Evolutionary conservation across 2,888 invertebrate species (phyloP), one percentile per base, ranked within the genome.

Genomic region (Lasioglossum lativentre): DNA sequence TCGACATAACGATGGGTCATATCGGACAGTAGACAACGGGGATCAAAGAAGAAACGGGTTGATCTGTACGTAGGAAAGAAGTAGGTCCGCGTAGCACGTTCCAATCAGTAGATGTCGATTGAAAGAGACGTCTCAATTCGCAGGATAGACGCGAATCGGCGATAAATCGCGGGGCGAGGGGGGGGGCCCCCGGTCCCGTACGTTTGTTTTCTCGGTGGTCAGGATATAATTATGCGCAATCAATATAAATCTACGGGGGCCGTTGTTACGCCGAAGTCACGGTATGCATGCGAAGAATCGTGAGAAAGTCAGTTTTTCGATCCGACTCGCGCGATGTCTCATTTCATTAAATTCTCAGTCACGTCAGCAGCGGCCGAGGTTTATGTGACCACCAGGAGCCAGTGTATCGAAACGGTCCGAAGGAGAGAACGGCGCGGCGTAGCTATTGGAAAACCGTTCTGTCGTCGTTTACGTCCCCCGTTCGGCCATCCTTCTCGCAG

Each of bases 301-400:
- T 94, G 94, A 93, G 94, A 94, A 94, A 93, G 92, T 92, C 86
- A 82, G 88, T 93, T 92, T 93, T 92, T 91, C 90, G 91, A 91
- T 88, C 89, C 89, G 87, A 86, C 90, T 90, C 85, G 88, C 88
- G 88, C 89, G 86, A 88, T 88, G 88, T 89, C 89, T 87, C 87
- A 87, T 90, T 90, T 93, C 92, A 93, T 93, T 93, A 92, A 92
- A 92, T 92, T 89, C 89, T 92, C 91, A 91, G 93, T 93, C 94
- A 93, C 94, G 94, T 94, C 90, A 91, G 81, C 86, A 82, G 78
- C 82, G 88, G 77, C 82, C 89, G 74, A 85, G 89, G 89, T 90
- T 90, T 90, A 90, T 89, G 88, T 78, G 86, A 86, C 90, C 86
- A 89, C 86, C 83, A 89, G 84, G 72, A 88, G 84, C 88, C 89